A percentile compares a stretch with the other conserved stretches of the same genome.
Evolutionary conservation across 2,797 vertebrate species (phyloP).

Genomic region (Macropus fuliginosus): DNA sequence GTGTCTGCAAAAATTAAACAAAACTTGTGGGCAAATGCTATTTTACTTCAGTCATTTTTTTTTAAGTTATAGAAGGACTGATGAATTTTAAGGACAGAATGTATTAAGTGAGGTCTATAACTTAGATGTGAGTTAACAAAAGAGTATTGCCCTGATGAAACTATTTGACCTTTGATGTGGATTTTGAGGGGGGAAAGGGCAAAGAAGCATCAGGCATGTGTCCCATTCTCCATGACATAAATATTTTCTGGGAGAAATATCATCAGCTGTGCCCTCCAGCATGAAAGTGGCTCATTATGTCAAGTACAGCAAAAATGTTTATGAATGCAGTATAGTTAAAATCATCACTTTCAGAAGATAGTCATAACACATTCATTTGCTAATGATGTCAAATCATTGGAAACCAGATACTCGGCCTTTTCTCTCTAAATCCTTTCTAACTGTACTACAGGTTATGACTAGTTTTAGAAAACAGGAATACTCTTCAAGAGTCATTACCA

Average conservation of each 20-base stretch:
- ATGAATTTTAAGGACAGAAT: slow-evolving; percentile 50
- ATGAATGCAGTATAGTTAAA: not conserved
- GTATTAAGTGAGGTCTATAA: slow-evolving; percentile 52
- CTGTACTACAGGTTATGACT: not conserved
- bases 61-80: slow-evolving; percentile 69
- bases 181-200: not conserved
- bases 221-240: not conserved
- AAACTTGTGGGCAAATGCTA: slow-evolving; percentile 84
- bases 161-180: not conserved
- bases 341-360: not conserved
- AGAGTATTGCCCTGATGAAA: not conserved
- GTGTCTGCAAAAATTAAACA: slow-evolving; percentile 78
- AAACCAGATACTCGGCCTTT: not conserved
- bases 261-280: not conserved
- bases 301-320: not conserved
- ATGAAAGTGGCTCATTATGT: not conserved
- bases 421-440: not conserved
- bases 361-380: not conserved
- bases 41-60: slow-evolving; percentile 87
- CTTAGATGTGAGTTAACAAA: slow-evolving; percentile 35
- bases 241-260: not conserved
- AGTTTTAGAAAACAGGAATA: not conserved
- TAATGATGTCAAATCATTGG: not conserved
- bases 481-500: not conserved
- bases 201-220: not conserved